Evolutionary conservation across 2,888 invertebrate species (phyloP), one percentile per base, ranked within the genome.

Genomic region (Cheilosia variabilis): DNA sequence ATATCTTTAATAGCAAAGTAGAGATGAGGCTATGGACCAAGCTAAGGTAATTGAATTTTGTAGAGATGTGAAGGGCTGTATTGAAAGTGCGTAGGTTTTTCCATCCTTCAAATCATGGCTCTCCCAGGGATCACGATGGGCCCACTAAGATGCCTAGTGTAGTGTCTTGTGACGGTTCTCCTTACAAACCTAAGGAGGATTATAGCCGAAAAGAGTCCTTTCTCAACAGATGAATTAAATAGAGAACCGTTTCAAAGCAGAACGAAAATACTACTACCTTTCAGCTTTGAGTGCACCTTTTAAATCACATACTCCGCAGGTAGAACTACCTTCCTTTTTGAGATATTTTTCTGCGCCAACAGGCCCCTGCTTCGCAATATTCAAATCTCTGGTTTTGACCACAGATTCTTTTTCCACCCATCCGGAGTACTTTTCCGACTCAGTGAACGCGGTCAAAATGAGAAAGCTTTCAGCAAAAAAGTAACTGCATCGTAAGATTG

Each of bases 321-420:
- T n/a, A 31, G 4, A 55, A 9, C 17, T 4, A 31, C 10, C 24
- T 37, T 43, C 15, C 15, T 43, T 27, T 45, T 60, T 2, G n/a
- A 41, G 22, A 19, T 60, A 80, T 55, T 60, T 60, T 79, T 58
- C 58, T 45, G n/a, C 53, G 31, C 52, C 50, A 81, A 58, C 50
- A 37, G 53, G 27, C 41, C 19, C 5, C 34, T 15, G 2, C n/a
- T 57, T 53, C 13, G 45, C 53, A 22, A 71, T 71, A 81, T 71
- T 82, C 65, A 71, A 76, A 71, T 71, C 71, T 52, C 47, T 57
- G 34, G 27, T 68, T 62, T 71, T 69, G 76, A 65, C 76, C 68
- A 27, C 13, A 19, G 45, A 24, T 50, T n/a, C 5, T n/a, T n/a
- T 10, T 15, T 45, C 62, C 60, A 22, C 37, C 66, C 41, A 57